A percentile compares a stretch with the other conserved stretches of the same genome.
Conservation (phyloP, 2,113 vertebrate species). For the Mesitornis unicolor region DNA sequence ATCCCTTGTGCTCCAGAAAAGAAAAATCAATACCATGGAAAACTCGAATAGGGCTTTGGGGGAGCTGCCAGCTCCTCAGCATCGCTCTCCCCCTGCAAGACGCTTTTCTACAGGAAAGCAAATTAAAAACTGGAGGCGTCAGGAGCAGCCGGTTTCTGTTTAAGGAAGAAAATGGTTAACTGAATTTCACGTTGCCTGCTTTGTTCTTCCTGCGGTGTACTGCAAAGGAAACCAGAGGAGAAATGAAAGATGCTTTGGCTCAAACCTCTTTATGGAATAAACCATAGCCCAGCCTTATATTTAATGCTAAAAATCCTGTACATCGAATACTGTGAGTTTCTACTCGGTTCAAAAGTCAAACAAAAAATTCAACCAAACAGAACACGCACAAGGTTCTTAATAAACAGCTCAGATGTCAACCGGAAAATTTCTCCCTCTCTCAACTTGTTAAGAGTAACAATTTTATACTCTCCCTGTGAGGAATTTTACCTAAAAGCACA, state of each 20-base stretch:
- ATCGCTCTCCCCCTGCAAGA: not conserved
- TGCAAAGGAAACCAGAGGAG: not conserved
- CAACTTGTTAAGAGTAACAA: not conserved
- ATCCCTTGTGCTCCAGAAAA: conserved; percentile 1
- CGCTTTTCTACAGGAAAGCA: not conserved
- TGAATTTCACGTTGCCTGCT: not conserved
- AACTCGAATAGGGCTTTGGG: not conserved
- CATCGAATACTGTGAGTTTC: not conserved
- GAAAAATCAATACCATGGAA: not conserved
- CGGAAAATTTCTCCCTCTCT: not conserved
- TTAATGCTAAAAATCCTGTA: not conserved
- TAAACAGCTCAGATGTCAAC: not conserved
- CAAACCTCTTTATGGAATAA: conserved; percentile 33
- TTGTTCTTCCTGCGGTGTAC: conserved; percentile 34
- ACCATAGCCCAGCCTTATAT: conserved; percentile 7
- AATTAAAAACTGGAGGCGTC: not conserved
- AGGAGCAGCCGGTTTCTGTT: not conserved
- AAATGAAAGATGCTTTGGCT: not conserved
- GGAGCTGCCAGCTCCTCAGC: not conserved
- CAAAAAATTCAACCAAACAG: not conserved
- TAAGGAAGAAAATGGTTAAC: not conserved
- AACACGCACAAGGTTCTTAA: not conserved
- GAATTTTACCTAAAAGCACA: not conserved
- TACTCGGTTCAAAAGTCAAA: not conserved
- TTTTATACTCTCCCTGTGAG: not conserved